Evolutionary conservation across 92 coral and sea anemone genomes (phyloP), one percentile per base, ranked within the genome.

Genomic region (Actinernus sp.): DNA sequence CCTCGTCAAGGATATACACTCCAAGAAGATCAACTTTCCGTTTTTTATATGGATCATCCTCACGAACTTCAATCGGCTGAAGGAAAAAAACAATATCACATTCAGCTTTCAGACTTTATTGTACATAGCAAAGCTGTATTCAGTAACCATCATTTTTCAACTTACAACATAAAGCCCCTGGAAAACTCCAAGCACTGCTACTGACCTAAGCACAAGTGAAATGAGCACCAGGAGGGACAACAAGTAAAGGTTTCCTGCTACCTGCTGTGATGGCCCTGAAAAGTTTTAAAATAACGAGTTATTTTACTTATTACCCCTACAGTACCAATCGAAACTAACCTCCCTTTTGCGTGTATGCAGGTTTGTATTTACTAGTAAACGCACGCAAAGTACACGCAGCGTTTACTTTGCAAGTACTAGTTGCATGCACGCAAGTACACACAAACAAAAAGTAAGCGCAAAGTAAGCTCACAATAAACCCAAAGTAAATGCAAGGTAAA

Each of bases 91-190:
- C 8, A 14, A n/a, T 8, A 21, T 50, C 0, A 13, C 57, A 24
- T 7, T 6, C 7, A 0, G 26, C 31, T 50, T 0, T 20, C 31
- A 7, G 10, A 7, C 5, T 7, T 8, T 14, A 6, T 5, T 17
- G 2, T 5, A 50, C 12, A 50, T 3, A 21, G 18, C 5, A 25
- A 20, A 14, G 9, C 20, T 14, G 55, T 26, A 31, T 36, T 31
- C 30, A 0, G 14, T 14, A 14, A 1, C 0, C 16, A 25, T 1
- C 0, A 37, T 54, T 28, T 1, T 52, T 24, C 23, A 28, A 58
- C 90, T 81, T 51, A 93, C 98, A 81, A 88, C 90, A 52, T 93
- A 93, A 54, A 93, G 84, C 20, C 78, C 97, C 43, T 90, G 93
- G 24, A 93, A 83, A 27, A 83, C 98, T 30, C 97, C 98, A 62